phyloP scores from a whole-genome alignment of 37 sponge, comb jelly and placozoan species.

The Hormiphora californensis region DNA sequence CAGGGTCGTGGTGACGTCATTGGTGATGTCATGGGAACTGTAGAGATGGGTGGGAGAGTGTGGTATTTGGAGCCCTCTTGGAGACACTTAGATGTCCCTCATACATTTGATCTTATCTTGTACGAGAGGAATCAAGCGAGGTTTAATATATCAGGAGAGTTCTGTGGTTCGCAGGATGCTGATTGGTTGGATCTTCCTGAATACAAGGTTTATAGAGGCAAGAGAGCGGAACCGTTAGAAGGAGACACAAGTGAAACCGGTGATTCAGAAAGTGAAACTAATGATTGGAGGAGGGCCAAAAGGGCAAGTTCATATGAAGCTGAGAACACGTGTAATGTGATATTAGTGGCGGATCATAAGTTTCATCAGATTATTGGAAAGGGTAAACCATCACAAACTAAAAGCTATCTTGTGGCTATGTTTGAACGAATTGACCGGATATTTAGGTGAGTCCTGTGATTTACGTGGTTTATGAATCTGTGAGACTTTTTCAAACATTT shows the following conservation, averaged over 20 bases:
- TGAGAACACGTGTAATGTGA: conserved; percentile 24
- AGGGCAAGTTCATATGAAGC: not conserved
- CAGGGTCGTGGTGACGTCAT: not conserved
- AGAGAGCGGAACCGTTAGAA: no score
- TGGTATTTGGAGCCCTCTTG: conserved; percentile 37
- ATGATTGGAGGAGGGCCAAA: no score
- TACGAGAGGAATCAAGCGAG: not conserved
- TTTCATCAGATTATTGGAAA: conserved; percentile 34
- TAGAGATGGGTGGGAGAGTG: no score
- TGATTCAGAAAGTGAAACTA: no score
- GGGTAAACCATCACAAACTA: not conserved
- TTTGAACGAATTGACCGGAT: conserved; percentile 31
- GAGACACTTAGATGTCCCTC: conserved; percentile 26
- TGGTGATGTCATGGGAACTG: not conserved
- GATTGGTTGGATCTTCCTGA: no score
- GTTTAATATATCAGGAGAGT: not conserved
- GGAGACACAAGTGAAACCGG: no score
- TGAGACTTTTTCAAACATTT: not conserved
- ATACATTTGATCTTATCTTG: conserved; percentile 18
- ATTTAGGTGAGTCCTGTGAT: not conserved
- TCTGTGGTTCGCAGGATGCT: no score
- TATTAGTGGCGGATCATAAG: conserved; percentile 53
- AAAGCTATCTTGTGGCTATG: conserved; percentile 23
- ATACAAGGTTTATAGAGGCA: no score
- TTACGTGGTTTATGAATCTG: not conserved